Evolutionary conservation across 1,140 invertebrate genomes (phyloP).

Genomic region (Temnothorax longispinosus): DNA sequence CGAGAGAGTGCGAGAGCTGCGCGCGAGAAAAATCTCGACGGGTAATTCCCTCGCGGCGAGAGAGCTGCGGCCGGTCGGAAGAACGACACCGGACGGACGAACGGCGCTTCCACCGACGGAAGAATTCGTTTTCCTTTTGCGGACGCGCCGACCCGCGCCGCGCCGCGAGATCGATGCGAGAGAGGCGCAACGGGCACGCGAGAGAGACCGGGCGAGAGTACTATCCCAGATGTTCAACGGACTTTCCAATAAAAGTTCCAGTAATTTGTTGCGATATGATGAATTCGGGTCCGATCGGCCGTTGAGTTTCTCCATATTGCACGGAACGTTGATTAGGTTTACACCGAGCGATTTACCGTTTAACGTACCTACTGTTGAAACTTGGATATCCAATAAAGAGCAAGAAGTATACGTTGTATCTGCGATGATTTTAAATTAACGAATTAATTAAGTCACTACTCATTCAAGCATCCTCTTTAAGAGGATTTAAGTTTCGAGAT

Average conservation of each 20-base stretch:
- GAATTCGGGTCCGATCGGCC: background rate
- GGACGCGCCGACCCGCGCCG: conserved; percentile 1
- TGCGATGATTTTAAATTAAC: background rate
- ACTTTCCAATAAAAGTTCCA: conserved; percentile 55
- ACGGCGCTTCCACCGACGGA: conserved; percentile 12
- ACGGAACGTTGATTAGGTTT: conserved; percentile 1
- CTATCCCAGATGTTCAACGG: conserved; percentile 28
- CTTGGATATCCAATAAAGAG: background rate
- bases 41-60: conserved; percentile 21
- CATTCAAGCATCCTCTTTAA: background rate
- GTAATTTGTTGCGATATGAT: conserved; percentile 40
- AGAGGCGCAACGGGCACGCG: background rate
- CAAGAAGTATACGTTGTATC: background rate
- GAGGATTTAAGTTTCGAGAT: background rate
- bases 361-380: background rate
- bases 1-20: conserved; percentile 41
- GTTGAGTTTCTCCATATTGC: background rate
- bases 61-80: background rate
- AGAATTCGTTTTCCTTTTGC: conserved; percentile 60
- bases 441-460: background rate
- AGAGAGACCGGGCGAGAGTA: background rate
- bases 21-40: conserved; percentile 41
- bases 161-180: conserved; percentile 26
- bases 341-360: background rate
- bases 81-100: background rate